These are phyloP conservation scores for Sceliomorpha sp. DNA, from an alignment of 2,888 invertebrate genomes.

Conservation along the genomic window DNA sequence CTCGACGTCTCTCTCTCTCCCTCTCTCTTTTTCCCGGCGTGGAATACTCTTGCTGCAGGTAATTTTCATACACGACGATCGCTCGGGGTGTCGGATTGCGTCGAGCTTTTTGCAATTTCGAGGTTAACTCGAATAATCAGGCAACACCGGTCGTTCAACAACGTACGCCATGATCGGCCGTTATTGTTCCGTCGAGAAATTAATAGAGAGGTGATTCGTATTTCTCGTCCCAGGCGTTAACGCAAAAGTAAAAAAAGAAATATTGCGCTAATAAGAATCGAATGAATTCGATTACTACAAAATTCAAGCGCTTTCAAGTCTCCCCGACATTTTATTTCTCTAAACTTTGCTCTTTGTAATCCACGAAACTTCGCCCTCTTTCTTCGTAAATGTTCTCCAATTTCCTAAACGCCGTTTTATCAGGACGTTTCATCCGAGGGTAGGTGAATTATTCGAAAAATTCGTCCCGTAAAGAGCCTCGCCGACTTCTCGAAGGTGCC, in stretches of 20 bases:
- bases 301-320: no score
- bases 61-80: slow-evolving; percentile 46
- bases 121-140: slow-evolving; percentile 24
- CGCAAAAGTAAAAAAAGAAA: no score
- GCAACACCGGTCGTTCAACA: slow-evolving; percentile 5
- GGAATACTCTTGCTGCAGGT: slow-evolving; percentile 28
- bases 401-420: background rate
- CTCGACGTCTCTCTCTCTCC: slow-evolving; percentile 26
- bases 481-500: slow-evolving; percentile 18
- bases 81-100: slow-evolving; percentile 31
- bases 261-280: no score
- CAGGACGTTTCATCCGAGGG: background rate
- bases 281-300: no score
- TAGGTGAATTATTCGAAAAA: slow-evolving; percentile 10
- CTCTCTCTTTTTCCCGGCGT: slow-evolving; percentile 24
- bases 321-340: no score
- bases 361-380: no score
- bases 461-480: background rate
- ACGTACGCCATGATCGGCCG: no score
- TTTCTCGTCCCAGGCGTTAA: no score
- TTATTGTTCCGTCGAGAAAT: no score
- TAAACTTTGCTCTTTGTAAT: no score
- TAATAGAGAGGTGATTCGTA: no score
- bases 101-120: slow-evolving; percentile 19
- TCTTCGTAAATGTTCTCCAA: background rate